Percentiles rank a stretch among this genome's conserved stretches.
Conservation (phyloP, 2,888 invertebrate genomes). For the Eupithecia pulchellata region DNA sequence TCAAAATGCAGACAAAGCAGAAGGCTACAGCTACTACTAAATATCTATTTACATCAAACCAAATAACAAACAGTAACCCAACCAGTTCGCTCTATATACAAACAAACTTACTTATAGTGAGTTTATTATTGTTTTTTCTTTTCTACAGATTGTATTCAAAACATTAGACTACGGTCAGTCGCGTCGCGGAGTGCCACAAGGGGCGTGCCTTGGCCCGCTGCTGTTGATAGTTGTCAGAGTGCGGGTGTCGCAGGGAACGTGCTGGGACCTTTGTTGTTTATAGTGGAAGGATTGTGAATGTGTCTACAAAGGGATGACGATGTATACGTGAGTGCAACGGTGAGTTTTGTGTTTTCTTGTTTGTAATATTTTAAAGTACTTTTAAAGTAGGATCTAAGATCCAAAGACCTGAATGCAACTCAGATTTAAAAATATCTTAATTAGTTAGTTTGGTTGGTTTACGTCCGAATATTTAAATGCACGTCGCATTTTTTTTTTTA, state of each 20-base stretch:
- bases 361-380: background rate
- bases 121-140: constrained; percentile 83
- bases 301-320: constrained; percentile 80
- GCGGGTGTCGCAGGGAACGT: constrained; percentile 65
- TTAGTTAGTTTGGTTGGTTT: background rate
- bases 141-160: constrained; percentile 84
- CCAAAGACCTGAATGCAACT: too few species aligned
- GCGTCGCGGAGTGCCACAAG: constrained; percentile 64
- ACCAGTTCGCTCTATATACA: constrained; percentile 48
- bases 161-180: constrained; percentile 74
- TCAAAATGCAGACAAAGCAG: background rate
- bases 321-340: constrained; percentile 76
- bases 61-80: constrained; percentile 1
- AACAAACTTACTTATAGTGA: constrained; percentile 59
- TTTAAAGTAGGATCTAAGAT: too few species aligned
- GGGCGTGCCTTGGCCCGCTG: constrained; percentile 57
- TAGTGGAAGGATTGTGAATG: constrained; percentile 69
- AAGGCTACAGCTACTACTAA: constrained; percentile 1
- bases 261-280: constrained; percentile 53
- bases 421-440: too few species aligned
- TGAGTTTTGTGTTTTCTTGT: constrained; percentile 52
- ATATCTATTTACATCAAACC: background rate
- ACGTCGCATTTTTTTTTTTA: background rate
- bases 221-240: constrained; percentile 52
- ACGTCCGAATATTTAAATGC: background rate